Evolutionary conservation across 2,797 vertebrate genomes (phyloP), one percentile per base, ranked within the genome.

Genomic region (Acipenser transmontanus): DNA sequence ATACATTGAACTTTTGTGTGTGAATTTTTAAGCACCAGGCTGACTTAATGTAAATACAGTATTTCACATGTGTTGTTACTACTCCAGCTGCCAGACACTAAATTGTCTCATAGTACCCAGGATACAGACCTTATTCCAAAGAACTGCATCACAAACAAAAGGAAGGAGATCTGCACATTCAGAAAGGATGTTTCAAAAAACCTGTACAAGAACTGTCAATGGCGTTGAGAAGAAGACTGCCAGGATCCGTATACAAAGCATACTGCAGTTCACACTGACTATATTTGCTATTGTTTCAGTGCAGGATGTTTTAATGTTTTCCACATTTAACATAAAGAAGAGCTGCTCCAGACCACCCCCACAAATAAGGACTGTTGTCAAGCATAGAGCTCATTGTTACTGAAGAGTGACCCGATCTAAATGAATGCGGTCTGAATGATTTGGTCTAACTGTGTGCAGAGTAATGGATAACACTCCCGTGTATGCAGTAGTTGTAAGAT

Each of bases 41-140:
- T 91, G 89, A 92, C 83, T 88, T 91, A 88, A 90, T 98, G 95
- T 98, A 97, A 90, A 97, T 97, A 98, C 91, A 91, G 91, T 91
- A 92, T 91, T 94, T 93, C 91, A 95, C 87, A 88, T 93, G 93
- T 95, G 93, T 95, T 93, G 93, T 94, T 87, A 84, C 62, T 85
- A 81, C 71, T 75, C 86, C 83, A 82, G 92, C 93, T 92, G 93
- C 94, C 94, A 93, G 89, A 93, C 93, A 93, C 91, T 83, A 85
- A 83, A 84, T 79, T 78, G 81, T 87, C 84, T 82, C 80, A 82
- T 34, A 90, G 86, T 87, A 89, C 86, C 81, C 84, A 82, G 82
- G 86, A 88, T 86, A 86, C 86, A 85, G 89, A 84, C 88, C 89
- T 85, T 83, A 88, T 89, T 88, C 57, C 86, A 86, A 85, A 77